Base-by-base conservation (phyloP, 1,140 invertebrate species). In the Sinella curviseta region DNA sequence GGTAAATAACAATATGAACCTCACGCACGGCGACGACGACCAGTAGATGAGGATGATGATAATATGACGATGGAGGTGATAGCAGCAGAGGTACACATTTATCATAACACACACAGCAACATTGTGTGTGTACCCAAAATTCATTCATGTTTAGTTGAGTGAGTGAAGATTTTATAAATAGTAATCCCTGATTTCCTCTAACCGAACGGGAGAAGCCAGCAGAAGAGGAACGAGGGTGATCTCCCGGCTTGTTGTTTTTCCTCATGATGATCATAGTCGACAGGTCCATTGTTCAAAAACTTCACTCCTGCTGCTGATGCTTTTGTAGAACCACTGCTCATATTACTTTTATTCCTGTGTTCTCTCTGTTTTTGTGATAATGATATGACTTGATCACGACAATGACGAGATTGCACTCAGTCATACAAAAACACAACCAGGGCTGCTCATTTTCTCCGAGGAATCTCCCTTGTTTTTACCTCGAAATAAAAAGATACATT, bases 251-350 rank as follows among this genome's bases (percentile, higher is more conserved):
- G 3, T 14, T 33, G 31, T 16, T 65, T 33, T 31, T 33, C 65
- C 28, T 70, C 65, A 33, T 70, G 65, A 70, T 70, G 65, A 70
- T 65, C 57, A 65, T 3, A 70, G 65, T 70, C 65, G 65, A 70
- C 65, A 70, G 65, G 65, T 70, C 65, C 65, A 70, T 70, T 70
- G 65, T 70, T 70, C 65, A 70, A 70, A 70, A 33, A 30, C 65
- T 70, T 24, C 26, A 70, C 65, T 70, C 65, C 57, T 70, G 28
- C 65, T 33, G 65, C 65, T 70, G 57, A 8, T 26, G 14, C 26
- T 65, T 16, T 65, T 65, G 14, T 8, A 4, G 14, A 8, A 48
- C 8, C 39, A 48, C 8, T 48, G 39, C 39, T 48, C 39, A 48
- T 20, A 48, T 48, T 48, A 48, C 31, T 73, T 33, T 30, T 75